phyloP scores from a whole-genome alignment of 2,113 vertebrate genomes.

The Ginglymostoma cirratum region DNA sequence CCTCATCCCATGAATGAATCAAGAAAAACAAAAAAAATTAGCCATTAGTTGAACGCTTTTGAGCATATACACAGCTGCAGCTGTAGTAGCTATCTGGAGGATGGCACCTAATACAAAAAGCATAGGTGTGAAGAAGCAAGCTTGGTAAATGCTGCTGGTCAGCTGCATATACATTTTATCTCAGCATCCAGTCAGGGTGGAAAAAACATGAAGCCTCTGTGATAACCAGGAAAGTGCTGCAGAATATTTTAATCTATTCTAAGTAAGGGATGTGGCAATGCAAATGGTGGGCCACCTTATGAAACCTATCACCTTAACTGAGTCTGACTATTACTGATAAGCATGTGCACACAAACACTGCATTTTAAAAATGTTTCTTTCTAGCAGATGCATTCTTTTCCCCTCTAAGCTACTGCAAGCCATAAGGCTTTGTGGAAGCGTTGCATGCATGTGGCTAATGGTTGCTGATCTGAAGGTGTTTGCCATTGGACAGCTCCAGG shows the following conservation, averaged over 20 bases:
- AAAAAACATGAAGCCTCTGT: no score
- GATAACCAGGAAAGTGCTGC: no score
- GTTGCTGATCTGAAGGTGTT: neutral
- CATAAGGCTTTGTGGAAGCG: neutral
- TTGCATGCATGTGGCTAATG: neutral
- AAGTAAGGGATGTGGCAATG: neutral
- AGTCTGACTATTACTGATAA: neutral
- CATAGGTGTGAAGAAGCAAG: neutral
- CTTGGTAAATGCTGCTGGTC: conserved; percentile 18
- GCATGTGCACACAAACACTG: neutral
- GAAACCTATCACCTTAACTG: neutral
- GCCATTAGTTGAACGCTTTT: neutral
- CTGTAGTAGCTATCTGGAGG: neutral
- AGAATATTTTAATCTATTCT: neutral
- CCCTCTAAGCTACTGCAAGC: neutral
- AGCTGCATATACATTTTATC: neutral
- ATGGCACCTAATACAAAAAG: neutral
- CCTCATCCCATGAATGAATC: no score
- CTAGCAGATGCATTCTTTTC: neutral
- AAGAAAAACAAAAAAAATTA: no score
- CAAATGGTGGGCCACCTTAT: neutral
- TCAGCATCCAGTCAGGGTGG: neutral
- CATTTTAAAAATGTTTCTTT: neutral
- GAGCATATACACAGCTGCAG: neutral
- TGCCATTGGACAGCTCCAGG: neutral